Evolutionary conservation across 2,888 invertebrate species (phyloP).

Genomic region (Cremastinae sp.): DNA sequence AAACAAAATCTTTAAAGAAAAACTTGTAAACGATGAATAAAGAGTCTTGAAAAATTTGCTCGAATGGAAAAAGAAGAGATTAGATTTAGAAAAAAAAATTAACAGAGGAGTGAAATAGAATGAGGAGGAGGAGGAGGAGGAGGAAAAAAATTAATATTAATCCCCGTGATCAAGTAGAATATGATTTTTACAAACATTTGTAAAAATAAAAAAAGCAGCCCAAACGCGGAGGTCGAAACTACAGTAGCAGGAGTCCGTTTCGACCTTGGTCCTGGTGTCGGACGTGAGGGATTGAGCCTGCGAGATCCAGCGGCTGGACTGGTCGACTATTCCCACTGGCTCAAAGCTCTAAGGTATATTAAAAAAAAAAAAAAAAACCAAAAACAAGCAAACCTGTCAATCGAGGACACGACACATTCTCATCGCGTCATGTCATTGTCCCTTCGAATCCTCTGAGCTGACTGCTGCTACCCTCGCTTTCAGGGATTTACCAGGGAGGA

Average conservation of each 20-base stretch:
- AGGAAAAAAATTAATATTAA: neutral
- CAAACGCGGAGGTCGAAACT: constrained; percentile 79
- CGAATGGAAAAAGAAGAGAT: too few relatives aligned
- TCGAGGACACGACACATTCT: constrained; percentile 42
- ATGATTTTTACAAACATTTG: neutral
- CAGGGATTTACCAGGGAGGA: constrained; percentile 34
- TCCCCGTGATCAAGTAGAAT: neutral
- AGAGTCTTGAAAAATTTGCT: too few relatives aligned
- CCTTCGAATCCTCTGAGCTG: constrained; percentile 45
- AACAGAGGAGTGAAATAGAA: neutral
- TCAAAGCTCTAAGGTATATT: constrained; percentile 82
- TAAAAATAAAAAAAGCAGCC: constrained; percentile 66
- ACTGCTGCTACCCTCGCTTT: constrained; percentile 49
- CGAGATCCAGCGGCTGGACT: constrained; percentile 82
- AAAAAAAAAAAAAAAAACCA: constrained; percentile 19
- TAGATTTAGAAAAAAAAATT: neutral
- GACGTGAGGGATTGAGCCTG: constrained; percentile 82
- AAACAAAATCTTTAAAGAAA: too few relatives aligned
- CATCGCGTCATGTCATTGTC: constrained; percentile 37
- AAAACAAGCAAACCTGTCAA: too few relatives aligned
- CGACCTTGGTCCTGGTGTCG: constrained; percentile 81
- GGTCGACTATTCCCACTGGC: constrained; percentile 84
- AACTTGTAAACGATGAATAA: too few relatives aligned
- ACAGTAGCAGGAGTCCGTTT: constrained; percentile 79
- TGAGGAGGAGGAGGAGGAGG: neutral